phyloP scores from a whole-genome alignment of 2,797 vertebrate genomes.

The Coendou prehensilis region DNA sequence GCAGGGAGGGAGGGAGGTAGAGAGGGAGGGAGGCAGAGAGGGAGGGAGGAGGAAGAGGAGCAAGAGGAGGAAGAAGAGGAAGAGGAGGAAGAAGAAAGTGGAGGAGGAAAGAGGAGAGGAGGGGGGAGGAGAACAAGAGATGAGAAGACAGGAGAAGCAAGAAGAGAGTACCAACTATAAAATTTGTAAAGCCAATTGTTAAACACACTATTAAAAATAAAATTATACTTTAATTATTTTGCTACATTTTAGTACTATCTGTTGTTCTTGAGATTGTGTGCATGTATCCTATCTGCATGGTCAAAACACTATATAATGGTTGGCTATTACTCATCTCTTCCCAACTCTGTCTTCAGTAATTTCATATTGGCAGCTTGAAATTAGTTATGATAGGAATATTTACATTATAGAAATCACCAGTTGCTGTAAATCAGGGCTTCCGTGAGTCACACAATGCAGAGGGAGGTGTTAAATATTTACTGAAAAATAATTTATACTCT shows the following conservation, averaged over 20 bases:
- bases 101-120: not conserved
- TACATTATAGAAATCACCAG: not conserved
- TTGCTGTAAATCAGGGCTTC: not conserved
- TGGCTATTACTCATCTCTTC: not conserved
- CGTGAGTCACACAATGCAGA: not conserved
- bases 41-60: not conserved
- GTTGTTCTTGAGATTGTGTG: not conserved
- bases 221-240: not conserved
- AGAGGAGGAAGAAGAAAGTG: not conserved
- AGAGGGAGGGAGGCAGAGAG: no score
- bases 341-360: not conserved
- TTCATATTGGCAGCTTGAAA: not conserved
- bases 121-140: not conserved
- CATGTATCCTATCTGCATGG: not conserved
- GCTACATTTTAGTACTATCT: not conserved
- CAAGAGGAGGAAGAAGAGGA: not conserved
- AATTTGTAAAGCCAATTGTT: not conserved
- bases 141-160: not conserved
- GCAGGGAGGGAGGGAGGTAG: not conserved
- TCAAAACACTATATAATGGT: not conserved
- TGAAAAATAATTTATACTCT: not conserved
- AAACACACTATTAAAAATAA: slow-evolving; percentile 9
- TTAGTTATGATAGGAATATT: not conserved
- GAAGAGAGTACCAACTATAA: not conserved
- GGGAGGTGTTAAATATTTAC: not conserved